These are phyloP conservation scores for Physella acuta DNA, from an alignment of 1,140 invertebrate species.

Conservation along the genomic window DNA sequence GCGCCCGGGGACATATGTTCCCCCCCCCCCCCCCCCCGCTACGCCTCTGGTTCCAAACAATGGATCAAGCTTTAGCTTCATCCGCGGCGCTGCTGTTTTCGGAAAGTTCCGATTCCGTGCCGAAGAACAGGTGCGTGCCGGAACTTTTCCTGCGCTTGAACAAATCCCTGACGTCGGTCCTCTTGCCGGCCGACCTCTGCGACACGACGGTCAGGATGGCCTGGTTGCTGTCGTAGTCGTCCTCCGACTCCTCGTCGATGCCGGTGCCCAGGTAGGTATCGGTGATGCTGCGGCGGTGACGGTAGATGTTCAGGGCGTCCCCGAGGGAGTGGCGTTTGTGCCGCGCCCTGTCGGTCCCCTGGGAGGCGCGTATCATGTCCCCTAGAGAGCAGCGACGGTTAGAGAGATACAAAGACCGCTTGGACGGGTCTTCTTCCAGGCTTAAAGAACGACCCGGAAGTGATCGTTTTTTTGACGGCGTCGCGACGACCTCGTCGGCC, in stretches of 20 bases:
- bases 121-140: constrained; percentile 22
- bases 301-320: constrained; percentile 30
- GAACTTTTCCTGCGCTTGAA: not conserved
- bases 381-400: constrained; percentile 19
- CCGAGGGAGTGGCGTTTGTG: not conserved
- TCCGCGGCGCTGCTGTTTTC: too few relatives aligned
- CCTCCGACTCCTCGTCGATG: constrained; percentile 11
- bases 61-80: too few relatives aligned
- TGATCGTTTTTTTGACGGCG: not conserved
- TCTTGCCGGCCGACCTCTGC: not conserved
- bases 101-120: not conserved
- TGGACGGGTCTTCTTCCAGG: not conserved
- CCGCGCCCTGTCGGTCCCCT: not conserved
- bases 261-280: constrained; percentile 30
- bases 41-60: too few relatives aligned
- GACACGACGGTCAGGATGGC: constrained; percentile 23
- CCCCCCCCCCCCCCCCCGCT: too few relatives aligned
- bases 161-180: constrained; percentile 14
- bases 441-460: not conserved
- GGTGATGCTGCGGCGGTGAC: constrained; percentile 26
- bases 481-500: not conserved
- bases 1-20: too few relatives aligned
- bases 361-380: constrained; percentile 13
- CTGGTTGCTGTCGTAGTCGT: constrained; percentile 4
- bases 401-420: not conserved